Conservation (phyloP, 2,888 invertebrate species). For the Polietes domitor region DNA sequence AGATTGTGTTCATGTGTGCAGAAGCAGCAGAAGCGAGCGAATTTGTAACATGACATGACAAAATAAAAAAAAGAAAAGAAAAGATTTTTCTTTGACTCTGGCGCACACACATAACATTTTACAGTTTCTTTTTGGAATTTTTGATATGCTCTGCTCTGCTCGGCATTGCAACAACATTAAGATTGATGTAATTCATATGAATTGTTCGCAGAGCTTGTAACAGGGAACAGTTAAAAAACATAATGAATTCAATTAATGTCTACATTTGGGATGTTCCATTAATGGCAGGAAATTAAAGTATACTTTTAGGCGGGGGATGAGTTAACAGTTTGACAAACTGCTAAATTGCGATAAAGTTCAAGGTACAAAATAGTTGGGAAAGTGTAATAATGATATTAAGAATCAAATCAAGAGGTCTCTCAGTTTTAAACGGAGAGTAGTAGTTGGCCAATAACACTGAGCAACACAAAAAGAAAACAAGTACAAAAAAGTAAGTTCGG, state of each 20-base stretch:
- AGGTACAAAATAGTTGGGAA: too few species aligned
- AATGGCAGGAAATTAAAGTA: neutral
- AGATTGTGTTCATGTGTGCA: conserved; percentile 7
- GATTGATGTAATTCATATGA: neutral
- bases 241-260: conserved; percentile 19
- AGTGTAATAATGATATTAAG: too few species aligned
- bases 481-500: too few species aligned
- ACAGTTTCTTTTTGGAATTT: conserved; percentile 2
- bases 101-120: conserved; percentile 5
- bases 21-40: neutral
- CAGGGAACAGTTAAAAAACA: neutral
- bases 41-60: neutral
- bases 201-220: neutral
- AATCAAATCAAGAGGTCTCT: too few species aligned
- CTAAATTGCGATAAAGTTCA: too few species aligned
- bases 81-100: neutral
- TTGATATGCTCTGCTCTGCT: conserved; percentile 4
- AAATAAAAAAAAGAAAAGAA: neutral
- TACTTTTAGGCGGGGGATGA: too few species aligned
- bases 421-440: too few species aligned
- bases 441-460: too few species aligned
- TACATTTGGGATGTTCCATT: conserved; percentile 20
- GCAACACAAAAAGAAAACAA: too few species aligned
- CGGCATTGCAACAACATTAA: too few species aligned
- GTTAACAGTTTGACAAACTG: too few species aligned